Evolutionary conservation across 2,797 vertebrate genomes (phyloP).

Genomic region (Enteromius radiatus): DNA sequence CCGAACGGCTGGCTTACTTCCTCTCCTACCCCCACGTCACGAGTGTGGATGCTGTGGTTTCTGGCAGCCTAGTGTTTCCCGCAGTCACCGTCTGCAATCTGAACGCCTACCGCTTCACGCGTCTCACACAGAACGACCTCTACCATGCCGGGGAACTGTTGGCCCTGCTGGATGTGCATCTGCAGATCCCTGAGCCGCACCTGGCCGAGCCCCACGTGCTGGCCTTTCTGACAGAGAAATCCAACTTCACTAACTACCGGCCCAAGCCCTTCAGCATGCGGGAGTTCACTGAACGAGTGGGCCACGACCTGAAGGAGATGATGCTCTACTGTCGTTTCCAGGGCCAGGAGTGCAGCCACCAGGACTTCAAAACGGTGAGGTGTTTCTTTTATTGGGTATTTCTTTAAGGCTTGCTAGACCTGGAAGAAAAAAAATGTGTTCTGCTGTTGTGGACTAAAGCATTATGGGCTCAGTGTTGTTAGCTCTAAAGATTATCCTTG

Average conservation of each 20-base stretch:
- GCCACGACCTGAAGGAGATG: constrained; percentile 97
- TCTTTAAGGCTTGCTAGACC: neutral
- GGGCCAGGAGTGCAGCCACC: constrained; percentile 90
- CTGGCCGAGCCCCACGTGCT: constrained; percentile 90
- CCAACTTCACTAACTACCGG: constrained; percentile 93
- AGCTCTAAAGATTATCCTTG: constrained; percentile 10
- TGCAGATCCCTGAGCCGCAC: constrained; percentile 89
- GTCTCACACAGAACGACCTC: constrained; percentile 92
- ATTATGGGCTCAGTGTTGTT: constrained; percentile 10
- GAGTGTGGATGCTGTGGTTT: constrained; percentile 92
- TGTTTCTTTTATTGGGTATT: constrained; percentile 2
- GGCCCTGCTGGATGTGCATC: constrained; percentile 92
- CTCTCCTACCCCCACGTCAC: constrained; percentile 96
- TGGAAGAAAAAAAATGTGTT: neutral
- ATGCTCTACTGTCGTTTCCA: constrained; percentile 97
- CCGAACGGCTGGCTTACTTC: constrained; percentile 91
- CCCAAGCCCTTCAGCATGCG: constrained; percentile 96
- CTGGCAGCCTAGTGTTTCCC: constrained; percentile 91
- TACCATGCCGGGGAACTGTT: constrained; percentile 96
- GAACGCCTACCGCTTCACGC: constrained; percentile 92
- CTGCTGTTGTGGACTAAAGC: neutral
- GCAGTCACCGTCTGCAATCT: constrained; percentile 97
- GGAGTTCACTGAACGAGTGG: constrained; percentile 93
- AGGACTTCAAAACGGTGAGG: constrained; percentile 95
- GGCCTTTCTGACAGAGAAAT: constrained; percentile 84